Evolutionary conservation across 2,113 vertebrate species (phyloP), one percentile per base, ranked within the genome.

Genomic region (Ranitomeya imitator): DNA sequence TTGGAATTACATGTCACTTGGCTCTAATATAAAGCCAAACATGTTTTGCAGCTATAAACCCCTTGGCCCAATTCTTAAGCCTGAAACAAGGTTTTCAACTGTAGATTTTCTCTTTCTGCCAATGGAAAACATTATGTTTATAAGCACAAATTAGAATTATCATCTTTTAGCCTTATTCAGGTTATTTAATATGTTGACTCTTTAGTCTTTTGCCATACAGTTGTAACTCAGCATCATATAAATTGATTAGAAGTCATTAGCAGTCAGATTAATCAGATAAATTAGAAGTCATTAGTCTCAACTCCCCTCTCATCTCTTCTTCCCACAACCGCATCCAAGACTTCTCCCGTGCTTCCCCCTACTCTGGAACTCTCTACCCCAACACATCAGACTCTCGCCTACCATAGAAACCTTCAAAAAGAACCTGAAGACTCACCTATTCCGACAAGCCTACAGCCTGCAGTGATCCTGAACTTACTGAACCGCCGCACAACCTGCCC

Each of bases 191-290:
- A n/a, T 71, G 52, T n/a, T 57, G 8, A 13, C 15, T 85, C 16
- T 71, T 84, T 52, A 84, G 45, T 65, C 63, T 14, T 52, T 63
- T 84, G 51, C 57, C 79, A 81, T 76, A 21, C 45, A 80, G 55
- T 59, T 60, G 11, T 80, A 37, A 19, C 55, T 61, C n/a, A 11
- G 57, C 55, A 37, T 81, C 57, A 37, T 61, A 31, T 37, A 76
- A 76, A 76, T 21, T 76, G 45, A 76, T 52, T 76, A 76, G 16
- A 61, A 37, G 59, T 81, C 59, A 61, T 81, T 81, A 81, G 37
- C 18, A 9, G 18, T n/a, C n/a, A n/a, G n/a, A n/a, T n/a, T n/a
- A n/a, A n/a, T n/a, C n/a, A n/a, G n/a, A n/a, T n/a, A n/a, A n/a
- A n/a, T n/a, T n/a, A n/a, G n/a, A n/a, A n/a, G n/a, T n/a, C n/a